phyloP scores from a whole-genome alignment of 1,140 invertebrate genomes.

The Drosophila lacteicornis region DNA sequence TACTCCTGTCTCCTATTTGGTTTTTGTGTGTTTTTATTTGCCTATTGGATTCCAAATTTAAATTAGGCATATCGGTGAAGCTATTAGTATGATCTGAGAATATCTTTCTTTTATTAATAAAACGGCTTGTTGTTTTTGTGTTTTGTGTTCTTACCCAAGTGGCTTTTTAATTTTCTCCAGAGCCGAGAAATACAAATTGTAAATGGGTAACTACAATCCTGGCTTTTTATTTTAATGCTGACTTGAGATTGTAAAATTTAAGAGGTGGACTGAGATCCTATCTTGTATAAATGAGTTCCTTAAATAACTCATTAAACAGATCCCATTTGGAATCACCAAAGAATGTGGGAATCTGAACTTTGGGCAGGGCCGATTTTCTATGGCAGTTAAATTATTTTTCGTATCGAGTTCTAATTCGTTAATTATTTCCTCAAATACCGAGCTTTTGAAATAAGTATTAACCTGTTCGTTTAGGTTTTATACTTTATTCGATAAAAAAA shows the following conservation, averaged over 20 bases:
- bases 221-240: slow-evolving; percentile 1
- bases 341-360: background rate
- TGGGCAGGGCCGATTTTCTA: slow-evolving; percentile 2
- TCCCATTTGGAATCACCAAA: background rate
- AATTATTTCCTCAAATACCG: background rate
- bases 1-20: no score
- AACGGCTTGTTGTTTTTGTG: no score
- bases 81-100: background rate
- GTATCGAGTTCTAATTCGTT: background rate
- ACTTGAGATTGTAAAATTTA: background rate
- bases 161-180: background rate
- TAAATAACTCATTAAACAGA: no score
- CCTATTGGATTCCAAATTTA: no score
- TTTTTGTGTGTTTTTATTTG: no score
- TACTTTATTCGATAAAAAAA: background rate
- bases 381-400: background rate
- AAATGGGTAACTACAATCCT: background rate
- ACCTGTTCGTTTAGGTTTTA: background rate
- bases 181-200: background rate
- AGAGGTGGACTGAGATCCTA: background rate
- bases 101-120: background rate
- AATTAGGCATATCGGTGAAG: no score
- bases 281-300: background rate
- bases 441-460: background rate
- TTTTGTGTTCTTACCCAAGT: background rate